Conservation (phyloP, 2,888 invertebrate genomes). For the Drosophila melanosoma region DNA sequence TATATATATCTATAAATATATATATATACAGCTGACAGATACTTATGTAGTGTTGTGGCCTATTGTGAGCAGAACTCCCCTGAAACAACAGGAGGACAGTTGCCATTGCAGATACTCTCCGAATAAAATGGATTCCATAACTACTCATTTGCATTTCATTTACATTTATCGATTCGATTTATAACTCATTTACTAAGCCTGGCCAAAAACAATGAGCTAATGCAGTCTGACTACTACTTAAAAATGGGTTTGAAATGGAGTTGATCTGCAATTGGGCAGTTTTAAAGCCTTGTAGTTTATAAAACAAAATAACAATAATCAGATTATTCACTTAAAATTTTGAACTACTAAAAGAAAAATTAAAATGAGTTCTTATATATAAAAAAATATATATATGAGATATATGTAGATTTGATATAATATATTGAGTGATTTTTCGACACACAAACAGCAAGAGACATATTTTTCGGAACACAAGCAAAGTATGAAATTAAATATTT, state of each 20-base stretch:
- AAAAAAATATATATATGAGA: too few relatives aligned
- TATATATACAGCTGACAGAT: background rate
- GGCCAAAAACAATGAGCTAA: background rate
- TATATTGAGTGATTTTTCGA: too few relatives aligned
- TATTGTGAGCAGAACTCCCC: slow-evolving; percentile 5
- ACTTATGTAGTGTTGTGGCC: slow-evolving; percentile 1
- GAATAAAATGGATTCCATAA: background rate
- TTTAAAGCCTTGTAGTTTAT: background rate
- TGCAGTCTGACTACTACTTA: background rate
- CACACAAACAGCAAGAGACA: too few relatives aligned
- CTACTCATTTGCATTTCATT: background rate
- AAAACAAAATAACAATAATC: background rate
- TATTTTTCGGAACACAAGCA: background rate
- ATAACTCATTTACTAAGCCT: background rate
- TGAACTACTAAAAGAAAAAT: background rate
- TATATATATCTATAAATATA: background rate
- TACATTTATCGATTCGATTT: background rate
- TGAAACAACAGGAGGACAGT: slow-evolving; percentile 2
- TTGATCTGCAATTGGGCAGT: background rate
- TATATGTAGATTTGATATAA: too few relatives aligned
- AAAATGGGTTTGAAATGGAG: background rate
- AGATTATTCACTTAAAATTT: background rate
- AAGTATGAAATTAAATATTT: background rate
- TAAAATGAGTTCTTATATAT: background rate
- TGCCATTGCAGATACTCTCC: background rate